Conservation (phyloP, 2,797 vertebrate genomes). For the Helicolenus hilgendorfi region DNA sequence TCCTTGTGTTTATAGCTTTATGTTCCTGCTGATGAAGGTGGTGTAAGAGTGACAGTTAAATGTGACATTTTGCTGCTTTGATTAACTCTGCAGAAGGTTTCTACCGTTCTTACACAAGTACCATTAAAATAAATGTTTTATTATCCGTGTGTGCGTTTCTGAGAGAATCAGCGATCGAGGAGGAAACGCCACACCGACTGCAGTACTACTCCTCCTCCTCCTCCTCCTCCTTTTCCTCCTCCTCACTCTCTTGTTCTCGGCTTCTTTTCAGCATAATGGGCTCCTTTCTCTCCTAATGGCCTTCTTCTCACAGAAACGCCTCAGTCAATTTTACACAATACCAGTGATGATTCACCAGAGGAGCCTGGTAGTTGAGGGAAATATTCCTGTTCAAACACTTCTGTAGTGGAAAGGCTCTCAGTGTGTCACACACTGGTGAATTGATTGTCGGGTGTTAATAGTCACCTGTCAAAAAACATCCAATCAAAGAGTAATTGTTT, state of each 20-base stretch:
- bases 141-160: conserved; percentile 4
- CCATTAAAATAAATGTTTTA: conserved; percentile 13
- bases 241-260: conserved; percentile 30
- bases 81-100: conserved; percentile 13
- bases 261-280: conserved; percentile 74
- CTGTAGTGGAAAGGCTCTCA: neutral
- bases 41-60: neutral
- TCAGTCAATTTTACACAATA: conserved; percentile 76
- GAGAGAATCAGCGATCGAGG: neutral
- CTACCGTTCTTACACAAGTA: conserved; percentile 10
- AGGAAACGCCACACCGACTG: neutral
- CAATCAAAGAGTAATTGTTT: neutral
- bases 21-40: conserved; percentile 4
- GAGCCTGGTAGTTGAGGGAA: conserved; percentile 60
- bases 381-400: conserved; percentile 44
- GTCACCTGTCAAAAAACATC: neutral
- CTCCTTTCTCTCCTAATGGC: conserved; percentile 70
- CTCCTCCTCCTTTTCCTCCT: conserved; percentile 11
- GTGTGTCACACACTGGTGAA: neutral
- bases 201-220: neutral
- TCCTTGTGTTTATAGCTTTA: neutral
- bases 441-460: conserved; percentile 13
- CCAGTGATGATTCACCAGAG: conserved; percentile 57
- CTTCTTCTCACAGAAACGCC: conserved; percentile 54
- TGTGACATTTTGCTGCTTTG: conserved; percentile 9